Evolutionary conservation across 2,113 vertebrate species (phyloP), one percentile per base, ranked within the genome.

Genomic region (Seriola quinqueradiata): DNA sequence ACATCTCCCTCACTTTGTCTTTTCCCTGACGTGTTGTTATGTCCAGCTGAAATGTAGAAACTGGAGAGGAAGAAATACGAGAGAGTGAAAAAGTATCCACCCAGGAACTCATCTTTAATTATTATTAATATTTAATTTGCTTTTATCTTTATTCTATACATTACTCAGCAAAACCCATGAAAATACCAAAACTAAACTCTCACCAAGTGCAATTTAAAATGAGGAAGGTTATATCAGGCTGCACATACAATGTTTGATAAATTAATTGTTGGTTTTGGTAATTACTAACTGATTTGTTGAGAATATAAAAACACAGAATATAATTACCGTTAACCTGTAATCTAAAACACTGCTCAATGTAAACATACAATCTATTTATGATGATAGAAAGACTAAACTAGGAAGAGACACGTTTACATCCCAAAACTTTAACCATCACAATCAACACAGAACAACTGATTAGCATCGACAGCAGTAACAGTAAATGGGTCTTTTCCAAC

Each of bases 1-100:
- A 99, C 95, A 97, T 92, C 81, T 99, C 97, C 77, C 97, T 95
- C 81, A 99, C 93, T 92, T 99, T 99, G 34, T 97, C 95, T 54
- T 95, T 95, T 2, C 96, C 97, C 92, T 97, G 95, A n/a, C 93
- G 96, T 10, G 92, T 82, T 0, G 95, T 91, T 92, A 99, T 97
- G 86, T 99, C 97, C 88, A 99, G 91, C 93, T 99, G 97, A 90
- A 94, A 99, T 0, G 83, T 3, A 0, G 95, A 87, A 23, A 99
- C 98, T 99, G 89, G 0, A 32, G 67, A 81, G 10, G 36, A 8
- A 72, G 5, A 57, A 3, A 60, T 0, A 48, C 19, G 60, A 32
- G 38, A 32, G 38, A 38, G 38, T 38, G 57, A 50, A 6, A 46
- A 52, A 52, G 14, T 46, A 25, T 28, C 1, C 23, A 50, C 1